A percentile compares a stretch with the other conserved stretches of the same genome.
Conservation (phyloP, 2,888 invertebrate species). For the Cephus runcator region DNA sequence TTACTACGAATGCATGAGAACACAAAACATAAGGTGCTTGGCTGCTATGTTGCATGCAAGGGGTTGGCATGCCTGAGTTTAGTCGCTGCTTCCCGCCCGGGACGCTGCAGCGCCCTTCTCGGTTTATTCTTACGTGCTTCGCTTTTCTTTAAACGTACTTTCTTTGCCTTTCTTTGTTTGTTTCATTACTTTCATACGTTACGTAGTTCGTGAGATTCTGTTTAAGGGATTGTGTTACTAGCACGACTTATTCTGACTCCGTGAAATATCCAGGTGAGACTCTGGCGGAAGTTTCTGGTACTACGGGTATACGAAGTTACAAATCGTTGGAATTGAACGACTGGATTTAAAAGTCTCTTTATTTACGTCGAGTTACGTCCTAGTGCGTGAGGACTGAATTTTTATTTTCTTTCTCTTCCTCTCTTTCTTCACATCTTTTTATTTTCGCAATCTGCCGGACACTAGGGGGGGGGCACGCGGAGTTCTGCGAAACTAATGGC, state of each 20-base stretch:
- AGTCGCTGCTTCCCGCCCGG: neutral
- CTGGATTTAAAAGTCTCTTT: neutral
- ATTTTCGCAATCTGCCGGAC: neutral
- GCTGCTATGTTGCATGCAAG: constrained; percentile 50
- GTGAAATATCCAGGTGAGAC: neutral
- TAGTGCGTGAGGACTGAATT: neutral
- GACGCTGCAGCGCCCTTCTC: neutral
- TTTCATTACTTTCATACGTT: neutral
- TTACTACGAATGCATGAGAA: constrained; percentile 5
- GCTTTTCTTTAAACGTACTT: neutral
- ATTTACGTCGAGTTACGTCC: neutral
- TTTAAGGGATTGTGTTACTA: neutral
- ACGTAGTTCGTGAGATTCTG: neutral
- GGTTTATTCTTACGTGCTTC: neutral
- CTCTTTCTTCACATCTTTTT: neutral
- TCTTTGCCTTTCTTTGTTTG: neutral
- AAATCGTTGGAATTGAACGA: neutral
- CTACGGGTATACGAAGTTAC: neutral
- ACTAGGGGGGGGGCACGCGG: neutral
- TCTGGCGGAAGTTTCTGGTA: neutral
- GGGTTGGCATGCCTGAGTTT: constrained; percentile 38
- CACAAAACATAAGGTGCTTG: constrained; percentile 46
- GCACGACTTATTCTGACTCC: neutral
- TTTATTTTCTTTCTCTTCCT: too few species aligned
- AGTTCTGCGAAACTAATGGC: neutral